These are phyloP conservation scores for Bradypus variegatus DNA, from an alignment of 2,797 vertebrate species.

Conservation along the genomic window DNA sequence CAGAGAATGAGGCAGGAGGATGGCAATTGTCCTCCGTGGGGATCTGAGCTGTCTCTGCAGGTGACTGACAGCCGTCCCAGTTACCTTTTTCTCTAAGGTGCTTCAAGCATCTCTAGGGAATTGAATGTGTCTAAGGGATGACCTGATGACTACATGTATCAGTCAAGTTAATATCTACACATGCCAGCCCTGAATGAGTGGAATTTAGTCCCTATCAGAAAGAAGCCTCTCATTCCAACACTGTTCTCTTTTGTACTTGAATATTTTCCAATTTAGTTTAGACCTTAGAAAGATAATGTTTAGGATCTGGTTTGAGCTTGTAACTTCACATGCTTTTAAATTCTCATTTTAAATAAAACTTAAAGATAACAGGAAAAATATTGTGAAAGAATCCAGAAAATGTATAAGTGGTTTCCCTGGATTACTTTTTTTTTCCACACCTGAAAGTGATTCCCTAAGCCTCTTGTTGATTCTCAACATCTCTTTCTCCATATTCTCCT, in stretches of 20 bases:
- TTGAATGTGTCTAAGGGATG: background rate
- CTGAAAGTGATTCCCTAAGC: background rate
- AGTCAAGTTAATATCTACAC: background rate
- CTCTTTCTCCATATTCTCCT: background rate
- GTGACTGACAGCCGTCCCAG: background rate
- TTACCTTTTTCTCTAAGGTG: background rate
- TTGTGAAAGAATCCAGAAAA: background rate
- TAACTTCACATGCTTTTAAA: background rate
- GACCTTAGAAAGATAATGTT: background rate
- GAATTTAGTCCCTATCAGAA: background rate
- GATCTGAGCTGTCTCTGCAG: background rate
- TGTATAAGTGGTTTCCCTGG: background rate
- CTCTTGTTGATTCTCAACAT: background rate
- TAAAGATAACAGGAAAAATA: background rate
- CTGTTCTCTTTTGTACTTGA: background rate
- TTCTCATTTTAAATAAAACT: background rate
- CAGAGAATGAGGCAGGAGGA: no score
- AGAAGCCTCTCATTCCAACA: background rate
- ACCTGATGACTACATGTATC: background rate
- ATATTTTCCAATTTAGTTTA: background rate
- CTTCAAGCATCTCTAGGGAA: background rate
- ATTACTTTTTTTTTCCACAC: background rate
- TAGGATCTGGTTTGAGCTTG: background rate
- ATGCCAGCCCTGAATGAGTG: no score
- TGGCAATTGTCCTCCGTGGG: fast-evolving